Evolutionary conservation across 2,888 invertebrate species (phyloP).

Genomic region (Heliothis peltigera): DNA sequence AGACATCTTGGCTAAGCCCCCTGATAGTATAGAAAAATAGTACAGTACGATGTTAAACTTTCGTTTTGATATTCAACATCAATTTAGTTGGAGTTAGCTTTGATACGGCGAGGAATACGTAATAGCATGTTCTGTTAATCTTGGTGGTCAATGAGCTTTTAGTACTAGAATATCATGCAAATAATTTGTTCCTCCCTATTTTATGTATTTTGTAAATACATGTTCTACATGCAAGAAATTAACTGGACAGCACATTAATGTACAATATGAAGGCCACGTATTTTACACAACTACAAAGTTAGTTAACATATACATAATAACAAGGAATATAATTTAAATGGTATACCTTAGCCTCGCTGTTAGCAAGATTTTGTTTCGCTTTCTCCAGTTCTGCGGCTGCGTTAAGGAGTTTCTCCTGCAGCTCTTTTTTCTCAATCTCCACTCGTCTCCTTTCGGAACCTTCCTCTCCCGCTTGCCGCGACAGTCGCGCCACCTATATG

Average conservation of each 20-base stretch:
- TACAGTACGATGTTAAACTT: too few species aligned
- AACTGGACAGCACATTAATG: neutral
- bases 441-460: constrained; percentile 94
- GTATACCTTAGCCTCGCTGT: constrained; percentile 92
- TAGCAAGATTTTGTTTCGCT: constrained; percentile 91
- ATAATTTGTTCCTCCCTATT: neutral
- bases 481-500: constrained; percentile 93
- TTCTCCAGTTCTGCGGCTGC: constrained; percentile 92
- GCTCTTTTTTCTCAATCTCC: constrained; percentile 91
- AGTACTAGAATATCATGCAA: constrained; percentile 34
- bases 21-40: too few species aligned
- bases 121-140: neutral
- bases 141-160: neutral
- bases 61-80: too few species aligned
- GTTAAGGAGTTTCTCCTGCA: constrained; percentile 91
- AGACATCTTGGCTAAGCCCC: too few species aligned
- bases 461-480: constrained; percentile 95
- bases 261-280: constrained; percentile 9
- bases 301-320: constrained; percentile 22
- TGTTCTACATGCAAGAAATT: constrained; percentile 6
- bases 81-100: too few species aligned
- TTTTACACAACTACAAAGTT: constrained; percentile 16
- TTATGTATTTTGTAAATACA: neutral
- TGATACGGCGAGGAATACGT: too few species aligned
- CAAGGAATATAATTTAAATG: neutral